Percentiles rank a stretch among this genome's conserved stretches.
Conservation (phyloP, 2,797 vertebrate species). For the Rhyacichthys aspro region DNA sequence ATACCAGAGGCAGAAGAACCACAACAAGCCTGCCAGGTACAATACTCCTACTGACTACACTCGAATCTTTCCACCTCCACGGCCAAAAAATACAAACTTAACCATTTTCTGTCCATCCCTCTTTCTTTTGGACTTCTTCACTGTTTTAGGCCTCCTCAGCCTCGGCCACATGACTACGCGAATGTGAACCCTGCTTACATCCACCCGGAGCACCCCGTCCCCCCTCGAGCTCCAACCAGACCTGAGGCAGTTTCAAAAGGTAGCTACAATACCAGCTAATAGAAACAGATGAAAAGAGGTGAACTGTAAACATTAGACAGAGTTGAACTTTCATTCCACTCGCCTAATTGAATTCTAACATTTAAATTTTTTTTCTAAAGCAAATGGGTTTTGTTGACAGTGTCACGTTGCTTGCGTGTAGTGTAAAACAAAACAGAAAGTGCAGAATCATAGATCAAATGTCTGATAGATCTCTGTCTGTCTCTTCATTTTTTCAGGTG, state of each 20-base stretch:
- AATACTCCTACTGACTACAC: background rate
- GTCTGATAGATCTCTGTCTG: conserved; percentile 46
- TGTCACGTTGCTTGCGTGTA: background rate
- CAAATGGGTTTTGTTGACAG: background rate
- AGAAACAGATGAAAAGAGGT: background rate
- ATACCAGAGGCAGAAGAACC: conserved; percentile 82
- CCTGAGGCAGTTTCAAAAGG: conserved; percentile 82
- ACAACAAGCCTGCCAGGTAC: conserved; percentile 88
- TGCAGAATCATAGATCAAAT: background rate
- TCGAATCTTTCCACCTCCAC: background rate
- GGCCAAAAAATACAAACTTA: background rate
- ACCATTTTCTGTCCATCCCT: background rate
- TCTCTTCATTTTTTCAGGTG: conserved; percentile 78
- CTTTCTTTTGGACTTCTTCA: too few relatives aligned
- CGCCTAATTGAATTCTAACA: too few relatives aligned
- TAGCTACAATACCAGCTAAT: conserved; percentile 13
- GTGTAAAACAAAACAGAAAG: background rate
- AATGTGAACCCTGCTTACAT: conserved; percentile 75
- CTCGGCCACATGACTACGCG: conserved; percentile 76
- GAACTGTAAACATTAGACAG: too few relatives aligned
- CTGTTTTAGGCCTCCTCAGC: conserved; percentile 72
- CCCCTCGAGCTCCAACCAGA: conserved; percentile 69
- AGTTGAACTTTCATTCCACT: too few relatives aligned
- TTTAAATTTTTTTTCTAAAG: too few relatives aligned
- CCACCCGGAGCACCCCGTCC: conserved; percentile 68